phyloP scores from a whole-genome alignment of 1,140 invertebrate species.

The Ceratosolen fusciceps region DNA sequence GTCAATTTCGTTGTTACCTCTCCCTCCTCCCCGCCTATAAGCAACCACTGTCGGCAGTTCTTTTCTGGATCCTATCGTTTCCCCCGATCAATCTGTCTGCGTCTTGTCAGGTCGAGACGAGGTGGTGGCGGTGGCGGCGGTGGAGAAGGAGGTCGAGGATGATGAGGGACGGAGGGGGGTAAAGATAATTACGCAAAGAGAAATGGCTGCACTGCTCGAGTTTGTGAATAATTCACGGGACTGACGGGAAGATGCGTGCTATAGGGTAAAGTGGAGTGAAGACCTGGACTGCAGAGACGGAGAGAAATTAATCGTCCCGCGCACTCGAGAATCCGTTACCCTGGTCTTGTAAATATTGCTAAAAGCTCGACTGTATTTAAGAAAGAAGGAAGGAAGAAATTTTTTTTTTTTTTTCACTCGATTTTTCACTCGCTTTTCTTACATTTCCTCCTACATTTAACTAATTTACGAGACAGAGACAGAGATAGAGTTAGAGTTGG shows the following conservation, averaged over 20 bases:
- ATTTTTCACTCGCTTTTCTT: no score
- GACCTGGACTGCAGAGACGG: background rate
- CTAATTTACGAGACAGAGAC: background rate
- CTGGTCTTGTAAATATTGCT: constrained; percentile 1
- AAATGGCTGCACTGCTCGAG: background rate
- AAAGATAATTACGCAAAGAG: background rate
- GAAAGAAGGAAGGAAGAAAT: no score
- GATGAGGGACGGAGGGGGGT: no score
- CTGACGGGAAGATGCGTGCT: background rate
- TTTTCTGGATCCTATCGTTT: no score
- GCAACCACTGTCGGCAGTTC: no score
- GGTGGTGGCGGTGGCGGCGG: no score
- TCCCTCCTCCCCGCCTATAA: background rate
- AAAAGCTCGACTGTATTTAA: background rate
- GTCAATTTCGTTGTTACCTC: background rate
- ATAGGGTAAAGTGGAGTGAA: background rate
- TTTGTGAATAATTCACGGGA: constrained; percentile 21
- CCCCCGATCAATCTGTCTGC: background rate
- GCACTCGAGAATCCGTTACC: background rate
- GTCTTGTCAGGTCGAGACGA: background rate
- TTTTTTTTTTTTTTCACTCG: no score
- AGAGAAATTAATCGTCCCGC: background rate
- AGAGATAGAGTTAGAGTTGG: no score
- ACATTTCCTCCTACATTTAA: no score
- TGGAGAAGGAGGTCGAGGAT: no score